Base-by-base conservation (phyloP, 2,797 vertebrate genomes). In the Galaxias olidus region DNA sequence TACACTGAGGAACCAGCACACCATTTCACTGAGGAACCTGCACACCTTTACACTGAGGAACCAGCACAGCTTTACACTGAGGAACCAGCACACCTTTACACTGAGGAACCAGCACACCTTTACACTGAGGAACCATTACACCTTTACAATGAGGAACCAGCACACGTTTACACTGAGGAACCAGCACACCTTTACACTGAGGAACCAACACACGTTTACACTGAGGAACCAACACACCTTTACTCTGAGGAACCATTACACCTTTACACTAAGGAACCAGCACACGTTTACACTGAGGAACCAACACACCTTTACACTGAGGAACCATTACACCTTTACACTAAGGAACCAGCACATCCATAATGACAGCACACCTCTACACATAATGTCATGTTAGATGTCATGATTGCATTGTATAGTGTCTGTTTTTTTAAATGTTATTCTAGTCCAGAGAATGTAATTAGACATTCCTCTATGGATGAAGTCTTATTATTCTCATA, bases 61-160 rank as follows among this genome's bases (percentile, higher is more conserved):
- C 11, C 9, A 10, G 11, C 51, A 53, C 50, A 17, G 15, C 51
- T 18, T 17, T 11, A 19, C 18, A 53, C 20, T 53, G 49, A n/a
- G n/a, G n/a, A 6, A 61, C 69, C 43, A 15, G 1, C 54, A 65
- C 65, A 17, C 49, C 8, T 63, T 44, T 1, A 60, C 30, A 15
- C 41, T 44, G 9, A 13, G n/a, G n/a, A n/a, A n/a, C n/a, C 42
- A 4, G 11, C 4, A 52, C 9, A 15, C 15, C 49, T 51, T 17
- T 0, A n/a, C 15, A 9, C 15, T 9, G 8, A 52, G 4, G 18
- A 7, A 5, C 11, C 9, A 10, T 10, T 17, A 53, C 50, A 17
- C 51, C 51, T 18, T 17, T 11, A 19, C 18, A 53, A 12, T 53
- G 49, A n/a, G n/a, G n/a, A n/a, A n/a, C n/a, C n/a, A n/a, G n/a